These are phyloP conservation scores for Porites evermanni DNA, from an alignment of 92 coral and sea anemone species.

Conservation along the genomic window DNA sequence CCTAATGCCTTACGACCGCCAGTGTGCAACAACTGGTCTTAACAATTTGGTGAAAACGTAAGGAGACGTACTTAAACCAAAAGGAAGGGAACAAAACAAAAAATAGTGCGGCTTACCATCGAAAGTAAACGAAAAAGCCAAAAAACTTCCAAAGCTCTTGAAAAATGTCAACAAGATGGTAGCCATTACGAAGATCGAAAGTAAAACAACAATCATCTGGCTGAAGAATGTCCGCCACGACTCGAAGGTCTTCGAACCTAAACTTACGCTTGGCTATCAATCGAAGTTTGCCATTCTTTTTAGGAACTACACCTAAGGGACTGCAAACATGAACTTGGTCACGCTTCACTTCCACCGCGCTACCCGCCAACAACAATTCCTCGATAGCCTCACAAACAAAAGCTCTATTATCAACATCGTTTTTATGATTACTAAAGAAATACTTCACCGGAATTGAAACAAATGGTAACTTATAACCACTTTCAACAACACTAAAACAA, in stretches of 20 bases:
- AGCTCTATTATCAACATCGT: too few relatives aligned
- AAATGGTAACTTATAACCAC: too few relatives aligned
- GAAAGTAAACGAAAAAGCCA: too few relatives aligned
- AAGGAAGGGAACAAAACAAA: background rate
- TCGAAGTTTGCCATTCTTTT: conserved; percentile 56
- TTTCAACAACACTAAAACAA: too few relatives aligned
- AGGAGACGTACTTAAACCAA: conserved; percentile 48
- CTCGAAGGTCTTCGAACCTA: conserved; percentile 37
- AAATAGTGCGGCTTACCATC: too few relatives aligned
- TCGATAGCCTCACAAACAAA: too few relatives aligned
- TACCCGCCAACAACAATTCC: conserved; percentile 1
- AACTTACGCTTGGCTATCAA: conserved; percentile 45
- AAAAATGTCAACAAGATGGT: too few relatives aligned
- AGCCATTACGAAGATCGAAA: conserved; percentile 18
- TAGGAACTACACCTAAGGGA: conserved; percentile 11
- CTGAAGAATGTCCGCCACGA: conserved; percentile 5
- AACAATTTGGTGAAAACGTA: conserved; percentile 18
- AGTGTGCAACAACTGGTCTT: too few relatives aligned
- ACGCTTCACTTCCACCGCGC: conserved; percentile 43
- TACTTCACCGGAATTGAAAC: too few relatives aligned
- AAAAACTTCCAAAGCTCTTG: too few relatives aligned
- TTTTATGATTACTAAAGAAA: too few relatives aligned
- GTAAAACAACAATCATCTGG: conserved; percentile 24
- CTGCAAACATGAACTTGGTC: conserved; percentile 59
- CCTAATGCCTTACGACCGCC: background rate